Conservation (phyloP, 2,113 vertebrate genomes). For the Scalopus aquaticus region DNA sequence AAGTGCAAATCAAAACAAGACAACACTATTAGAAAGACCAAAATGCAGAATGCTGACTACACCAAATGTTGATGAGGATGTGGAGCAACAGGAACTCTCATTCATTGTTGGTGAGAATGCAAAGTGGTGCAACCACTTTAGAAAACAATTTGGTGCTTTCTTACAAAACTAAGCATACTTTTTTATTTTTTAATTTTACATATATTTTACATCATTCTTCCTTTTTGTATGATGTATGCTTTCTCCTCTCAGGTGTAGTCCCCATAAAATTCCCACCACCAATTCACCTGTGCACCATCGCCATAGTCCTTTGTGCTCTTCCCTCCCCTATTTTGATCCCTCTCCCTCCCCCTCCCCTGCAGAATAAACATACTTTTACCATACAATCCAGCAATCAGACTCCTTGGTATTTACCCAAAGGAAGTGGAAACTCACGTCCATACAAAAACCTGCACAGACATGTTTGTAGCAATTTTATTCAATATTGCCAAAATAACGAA, state of each 20-base stretch:
- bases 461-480: background rate
- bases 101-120: background rate
- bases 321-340: too few relatives aligned
- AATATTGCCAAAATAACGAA: background rate
- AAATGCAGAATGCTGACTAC: background rate
- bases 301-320: too few relatives aligned
- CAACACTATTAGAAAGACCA: background rate
- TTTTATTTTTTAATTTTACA: too few relatives aligned
- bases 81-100: background rate
- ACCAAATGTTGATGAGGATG: background rate
- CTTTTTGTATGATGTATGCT: too few relatives aligned
- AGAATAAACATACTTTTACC: background rate
- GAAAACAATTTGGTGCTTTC: background rate
- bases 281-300: too few relatives aligned
- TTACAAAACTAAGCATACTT: background rate
- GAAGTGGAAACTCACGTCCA: background rate
- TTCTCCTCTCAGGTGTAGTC: too few relatives aligned
- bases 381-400: background rate
- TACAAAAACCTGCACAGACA: background rate
- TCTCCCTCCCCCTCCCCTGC: too few relatives aligned
- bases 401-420: background rate
- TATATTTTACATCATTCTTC: too few relatives aligned
- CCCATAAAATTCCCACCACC: too few relatives aligned
- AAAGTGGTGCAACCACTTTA: background rate
- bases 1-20: background rate